Conservation (phyloP, 2,113 vertebrate species). For the Ceratotherium simum region DNA sequence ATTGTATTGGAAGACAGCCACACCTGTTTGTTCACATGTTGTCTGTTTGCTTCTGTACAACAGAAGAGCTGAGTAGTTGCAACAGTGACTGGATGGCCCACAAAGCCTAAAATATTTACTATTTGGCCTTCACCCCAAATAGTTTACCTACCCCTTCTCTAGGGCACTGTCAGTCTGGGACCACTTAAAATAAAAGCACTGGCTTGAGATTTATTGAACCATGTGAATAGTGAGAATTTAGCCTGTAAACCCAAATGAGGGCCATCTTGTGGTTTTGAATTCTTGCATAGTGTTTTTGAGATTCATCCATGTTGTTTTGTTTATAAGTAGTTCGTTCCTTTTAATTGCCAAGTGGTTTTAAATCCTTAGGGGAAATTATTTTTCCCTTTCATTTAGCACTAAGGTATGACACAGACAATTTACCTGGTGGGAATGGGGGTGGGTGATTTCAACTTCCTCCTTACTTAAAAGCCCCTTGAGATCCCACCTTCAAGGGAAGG, state of each 20-base stretch:
- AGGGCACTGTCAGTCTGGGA: not conserved
- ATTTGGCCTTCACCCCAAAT: not conserved
- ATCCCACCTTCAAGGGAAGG: not conserved
- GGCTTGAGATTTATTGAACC: not conserved
- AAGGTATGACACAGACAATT: not conserved
- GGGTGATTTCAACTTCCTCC: not conserved
- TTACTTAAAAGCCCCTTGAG: not conserved
- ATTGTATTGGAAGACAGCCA: not conserved
- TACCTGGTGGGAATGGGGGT: not conserved
- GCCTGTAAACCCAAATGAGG: not conserved
- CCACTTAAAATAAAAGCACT: not conserved
- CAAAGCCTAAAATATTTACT: not conserved
- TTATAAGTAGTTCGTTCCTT: slow-evolving; percentile 16
- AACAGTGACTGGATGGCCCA: not conserved
- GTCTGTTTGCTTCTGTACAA: not conserved
- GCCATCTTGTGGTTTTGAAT: slow-evolving; percentile 22
- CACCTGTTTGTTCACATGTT: not conserved
- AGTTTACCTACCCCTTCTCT: not conserved
- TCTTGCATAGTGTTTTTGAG: not conserved
- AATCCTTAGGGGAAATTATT: slow-evolving; percentile 15
- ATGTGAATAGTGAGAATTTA: not conserved
- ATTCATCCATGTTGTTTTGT: not conserved
- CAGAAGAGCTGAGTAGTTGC: not conserved
- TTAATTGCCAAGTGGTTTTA: slow-evolving; percentile 53
- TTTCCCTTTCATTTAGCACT: not conserved